Evolutionary conservation across 64 coral and sea anemone species (phyloP), one percentile per base, ranked within the genome.

Genomic region (Stichodactyla mertensii): DNA sequence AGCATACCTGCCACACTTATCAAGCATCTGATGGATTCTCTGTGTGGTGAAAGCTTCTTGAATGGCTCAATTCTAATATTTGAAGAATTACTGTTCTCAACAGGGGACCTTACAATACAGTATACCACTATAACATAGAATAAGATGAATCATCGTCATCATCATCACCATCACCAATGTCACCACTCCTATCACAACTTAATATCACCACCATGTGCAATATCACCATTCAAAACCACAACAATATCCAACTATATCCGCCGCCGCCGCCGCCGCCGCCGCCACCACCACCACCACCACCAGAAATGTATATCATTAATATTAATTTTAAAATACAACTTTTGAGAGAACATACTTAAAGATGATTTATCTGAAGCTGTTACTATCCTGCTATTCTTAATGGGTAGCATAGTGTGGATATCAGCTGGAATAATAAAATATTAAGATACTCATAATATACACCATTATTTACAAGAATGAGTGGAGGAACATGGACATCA

Each of bases 1-100:
- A 45, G 36, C 62, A 5, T 52, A 91, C 97, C 97, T 95, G 97
- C 88, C 57, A 99, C 82, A 77, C 58, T 80, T 10, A 94, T 62
- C 18, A 99, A 89, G 23, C 97, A 99, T 88, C 97, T 92, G 52
- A 99, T 94, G 22, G 90, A 87, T 52, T 95, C 97, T 26, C 97
- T 91, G 77, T 99, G 97, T 6, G 93, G 79, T 24, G 94, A 77
- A 54, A 96, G 84, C 61, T 88, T 93, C 70, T 93, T 96, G 58
- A 85, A 79, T 55, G 85, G 83, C 20, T 69, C 71, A 27, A 96
- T 53, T 61, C 92, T 85, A 16, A 74, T 74, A 23, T 31, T 74
- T 9, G 69, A 10, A 2, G 84, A 70, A 24, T 85, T 71, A 67
- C 84, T 66, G 19, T 64, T 31, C 19, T 87, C 87, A 67, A 92